phyloP scores from a whole-genome alignment of 2,888 invertebrate genomes.

The Caenorhabditis sulstoni region DNA sequence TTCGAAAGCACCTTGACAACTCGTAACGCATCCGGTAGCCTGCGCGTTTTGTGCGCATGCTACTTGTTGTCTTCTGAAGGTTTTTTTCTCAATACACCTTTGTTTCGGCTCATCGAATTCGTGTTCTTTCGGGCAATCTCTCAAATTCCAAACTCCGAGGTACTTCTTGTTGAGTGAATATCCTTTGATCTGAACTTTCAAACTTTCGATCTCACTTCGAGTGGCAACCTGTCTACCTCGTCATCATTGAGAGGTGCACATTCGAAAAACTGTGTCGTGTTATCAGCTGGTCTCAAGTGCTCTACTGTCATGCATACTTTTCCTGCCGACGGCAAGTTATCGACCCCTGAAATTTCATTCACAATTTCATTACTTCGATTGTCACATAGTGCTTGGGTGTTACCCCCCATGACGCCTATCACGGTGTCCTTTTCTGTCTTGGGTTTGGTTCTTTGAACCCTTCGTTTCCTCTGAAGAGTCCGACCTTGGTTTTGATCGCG shows the following conservation, averaged over 20 bases:
- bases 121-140: conserved; percentile 73
- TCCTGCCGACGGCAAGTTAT: conserved; percentile 38
- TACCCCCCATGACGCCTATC: conserved; percentile 14
- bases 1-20: conserved; percentile 61
- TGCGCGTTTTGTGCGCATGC: conserved; percentile 65
- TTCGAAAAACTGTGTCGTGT: conserved; percentile 71
- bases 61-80: conserved; percentile 70
- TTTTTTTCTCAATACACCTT: conserved; percentile 71
- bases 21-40: conserved; percentile 59
- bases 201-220: not conserved
- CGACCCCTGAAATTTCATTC: conserved; percentile 23
- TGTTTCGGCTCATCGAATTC: conserved; percentile 75
- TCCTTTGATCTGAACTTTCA: conserved; percentile 58
- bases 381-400: not conserved
- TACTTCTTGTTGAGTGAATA: conserved; percentile 71
- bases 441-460: conserved; percentile 59
- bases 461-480: conserved; percentile 35
- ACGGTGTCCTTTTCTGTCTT: conserved; percentile 49
- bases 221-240: conserved; percentile 58
- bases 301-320: conserved; percentile 79
- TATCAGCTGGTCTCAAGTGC: conserved; percentile 68
- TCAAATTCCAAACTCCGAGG: conserved; percentile 75
- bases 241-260: conserved; percentile 77
- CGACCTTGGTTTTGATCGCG: conserved; percentile 50
- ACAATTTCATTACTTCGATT: not conserved